phyloP scores from a whole-genome alignment of 2,113 vertebrate species.

The Hippolais icterina region DNA sequence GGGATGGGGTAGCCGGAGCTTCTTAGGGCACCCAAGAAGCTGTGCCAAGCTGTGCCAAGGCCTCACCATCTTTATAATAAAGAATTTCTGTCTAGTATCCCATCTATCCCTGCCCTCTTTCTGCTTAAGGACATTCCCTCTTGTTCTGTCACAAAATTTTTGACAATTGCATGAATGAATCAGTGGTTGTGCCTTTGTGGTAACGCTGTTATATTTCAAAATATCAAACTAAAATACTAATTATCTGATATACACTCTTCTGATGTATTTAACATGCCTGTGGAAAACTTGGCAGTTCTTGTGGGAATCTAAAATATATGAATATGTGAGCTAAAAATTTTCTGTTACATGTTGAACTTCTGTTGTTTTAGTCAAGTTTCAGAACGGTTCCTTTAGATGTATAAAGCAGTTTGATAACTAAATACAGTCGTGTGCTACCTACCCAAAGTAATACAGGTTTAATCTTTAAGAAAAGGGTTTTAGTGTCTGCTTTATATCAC shows the following conservation, averaged over 20 bases:
- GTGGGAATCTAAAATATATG: not conserved
- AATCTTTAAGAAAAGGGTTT: not conserved
- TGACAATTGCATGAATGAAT: not conserved
- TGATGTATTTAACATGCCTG: not conserved
- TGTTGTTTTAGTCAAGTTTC: not conserved
- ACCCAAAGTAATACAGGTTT: not conserved
- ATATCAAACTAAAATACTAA: not conserved
- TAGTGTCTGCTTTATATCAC: not conserved
- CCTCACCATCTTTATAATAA: not conserved
- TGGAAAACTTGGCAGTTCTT: not conserved
- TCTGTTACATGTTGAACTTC: not conserved
- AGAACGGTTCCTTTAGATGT: not conserved
- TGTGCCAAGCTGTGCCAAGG: too few relatives aligned
- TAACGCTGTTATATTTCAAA: not conserved
- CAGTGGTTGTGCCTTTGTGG: not conserved
- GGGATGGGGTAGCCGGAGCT: not conserved
- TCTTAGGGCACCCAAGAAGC: accelerated
- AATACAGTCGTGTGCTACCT: not conserved
- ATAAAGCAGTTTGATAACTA: not conserved
- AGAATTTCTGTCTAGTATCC: not conserved
- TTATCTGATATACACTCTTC: not conserved
- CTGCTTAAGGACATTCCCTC: not conserved
- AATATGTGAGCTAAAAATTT: not conserved
- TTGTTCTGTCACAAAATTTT: not conserved
- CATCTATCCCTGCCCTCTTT: not conserved